Evolutionary conservation across 2,888 invertebrate species (phyloP), one percentile per base, ranked within the genome.

Genomic region (Sesia bembeciformis): DNA sequence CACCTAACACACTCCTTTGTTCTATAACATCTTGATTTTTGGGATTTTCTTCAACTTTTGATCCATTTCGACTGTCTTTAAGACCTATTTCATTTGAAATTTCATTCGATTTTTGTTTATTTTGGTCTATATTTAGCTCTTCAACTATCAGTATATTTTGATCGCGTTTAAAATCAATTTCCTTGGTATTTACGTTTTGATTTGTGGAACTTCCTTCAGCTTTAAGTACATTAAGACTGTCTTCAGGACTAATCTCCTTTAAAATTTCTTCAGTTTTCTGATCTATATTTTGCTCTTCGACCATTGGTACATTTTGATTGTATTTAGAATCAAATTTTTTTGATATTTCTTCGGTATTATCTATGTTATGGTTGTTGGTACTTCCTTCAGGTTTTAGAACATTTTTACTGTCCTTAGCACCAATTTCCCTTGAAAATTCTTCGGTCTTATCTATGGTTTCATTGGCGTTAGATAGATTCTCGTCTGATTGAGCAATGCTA

Each of bases 1-100:
- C 61, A 51, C 63, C 64, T 4, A 58, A 42, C 6, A 52, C 38
- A 7, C 54, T 41, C 43, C 52, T 51, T 23, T 54, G 52, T n/a
- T 53, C 23, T 3, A 23, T 49, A 51, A 39, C 51, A 39, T 52
- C 4, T n/a, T 52, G 39, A 41, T 23, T 5, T 40, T 46, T 46
- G 23, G 8, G 6, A 43, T 53, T 23, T 6, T 54, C 51, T 40
- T n/a, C 23, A 52, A 41, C 6, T 54, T 38, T 41, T 40, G 40
- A 5, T 52, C 23, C 23, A 23, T 23, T 23, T 39, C 4, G 46
- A 40, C 40, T 53, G n/a, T 55, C 49, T 39, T 50, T 49, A 5
- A 7, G 6, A 50, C 38, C 50, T 50, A 43, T 5, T 50, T 4
- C 50, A 43, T 49, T 40, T 23, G 49, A 39, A 52, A 6, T 54